Percentiles rank a stretch among this genome's conserved stretches.
Evolutionary conservation across 2,888 invertebrate genomes (phyloP).

Genomic region (Tuberolachnus salignus): DNA sequence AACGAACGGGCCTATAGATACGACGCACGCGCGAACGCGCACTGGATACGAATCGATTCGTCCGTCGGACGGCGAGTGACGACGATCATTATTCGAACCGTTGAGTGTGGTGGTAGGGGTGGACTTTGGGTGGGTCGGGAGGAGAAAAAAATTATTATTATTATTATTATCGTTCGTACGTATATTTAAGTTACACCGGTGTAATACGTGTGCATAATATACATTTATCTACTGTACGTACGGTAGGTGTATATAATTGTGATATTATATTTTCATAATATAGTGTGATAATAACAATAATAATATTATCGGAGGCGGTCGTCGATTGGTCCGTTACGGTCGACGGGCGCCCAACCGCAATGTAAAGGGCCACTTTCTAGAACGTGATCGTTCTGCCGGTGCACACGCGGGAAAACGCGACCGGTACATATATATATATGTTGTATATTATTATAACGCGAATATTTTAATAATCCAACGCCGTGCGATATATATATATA

Average conservation of each 20-base stretch:
- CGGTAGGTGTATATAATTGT: background rate
- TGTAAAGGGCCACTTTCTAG: conserved; percentile 53
- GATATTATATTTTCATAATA: conserved; percentile 14
- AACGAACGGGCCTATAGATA: no score
- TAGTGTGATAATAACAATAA: conserved; percentile 8
- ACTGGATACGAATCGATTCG: no score
- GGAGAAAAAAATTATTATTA: no score
- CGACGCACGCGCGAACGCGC: no score
- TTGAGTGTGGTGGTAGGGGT: no score
- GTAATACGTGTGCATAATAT: background rate
- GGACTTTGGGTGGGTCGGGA: no score
- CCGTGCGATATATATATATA: background rate
- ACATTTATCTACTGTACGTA: background rate
- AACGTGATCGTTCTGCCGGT: conserved; percentile 54
- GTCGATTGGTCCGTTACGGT: conserved; percentile 52
- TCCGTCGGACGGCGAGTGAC: no score
- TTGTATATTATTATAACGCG: background rate
- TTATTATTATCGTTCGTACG: no score
- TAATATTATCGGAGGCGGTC: conserved; percentile 34
- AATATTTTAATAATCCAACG: background rate
- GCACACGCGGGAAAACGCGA: conserved; percentile 48
- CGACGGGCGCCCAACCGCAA: conserved; percentile 46
- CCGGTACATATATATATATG: background rate
- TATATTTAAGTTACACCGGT: no score
- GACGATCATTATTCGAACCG: no score